Evolutionary conservation across 2,113 vertebrate species (phyloP), one percentile per base, ranked within the genome.

Genomic region (Pogonocichla stellata): DNA sequence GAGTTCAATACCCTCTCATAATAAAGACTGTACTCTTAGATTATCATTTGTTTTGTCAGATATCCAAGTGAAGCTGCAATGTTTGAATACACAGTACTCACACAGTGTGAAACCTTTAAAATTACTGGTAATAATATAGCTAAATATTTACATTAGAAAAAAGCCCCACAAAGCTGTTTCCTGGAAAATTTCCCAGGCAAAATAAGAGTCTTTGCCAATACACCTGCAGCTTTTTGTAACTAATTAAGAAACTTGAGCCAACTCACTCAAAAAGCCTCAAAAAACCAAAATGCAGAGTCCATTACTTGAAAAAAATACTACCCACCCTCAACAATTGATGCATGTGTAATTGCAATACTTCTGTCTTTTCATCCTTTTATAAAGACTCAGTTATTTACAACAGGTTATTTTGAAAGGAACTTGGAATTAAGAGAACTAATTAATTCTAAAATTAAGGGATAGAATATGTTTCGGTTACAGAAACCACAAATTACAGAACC

Each of bases 181-280:
- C 96, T 97, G 97, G 97, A 98, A 96, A 77, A 80, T 61, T 92
- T 96, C 92, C 95, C 97, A 78, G 96, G 56, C 92, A 92, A 80
- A 72, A 91, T 28, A 61, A 60, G 5, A 92, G 87, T 24, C 92
- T 91, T 93, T 96, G 97, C 96, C 96, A 97, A 95, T 85, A 97
- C 97, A 98, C 97, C 97, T 98, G 97, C 97, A 97, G 96, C 92
- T 97, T 97, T 97, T 94, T 94, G 95, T 91, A 96, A 94, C 95
- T 98, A 97, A 98, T 98, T 97, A 98, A 96, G 93, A 92, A 97
- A 96, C 91, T 79, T 91, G 50, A 95, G 96, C 88, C 97, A 98
- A 91, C 90, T 88, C 79, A 93, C 50, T 90, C 82, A 75, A 93
- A 97, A 92, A 94, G 51, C 71, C 80, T 97, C 92, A 40, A 96